Evolutionary conservation across 2,888 invertebrate species (phyloP), one percentile per base, ranked within the genome.

Genomic region (Drosophila aldrichi): DNA sequence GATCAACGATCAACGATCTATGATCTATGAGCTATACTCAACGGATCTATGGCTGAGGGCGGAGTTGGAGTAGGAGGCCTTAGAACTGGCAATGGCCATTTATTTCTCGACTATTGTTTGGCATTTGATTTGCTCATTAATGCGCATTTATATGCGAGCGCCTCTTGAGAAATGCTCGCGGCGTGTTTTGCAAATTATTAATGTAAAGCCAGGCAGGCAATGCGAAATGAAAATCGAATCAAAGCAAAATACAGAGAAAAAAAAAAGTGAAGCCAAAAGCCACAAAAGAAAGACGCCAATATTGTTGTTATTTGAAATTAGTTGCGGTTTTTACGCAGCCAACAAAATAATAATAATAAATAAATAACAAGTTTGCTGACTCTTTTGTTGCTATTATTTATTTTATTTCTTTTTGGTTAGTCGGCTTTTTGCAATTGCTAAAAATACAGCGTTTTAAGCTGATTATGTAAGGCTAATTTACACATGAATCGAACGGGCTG

Each of bases 401-500:
- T 40, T 63, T 22, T 44, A 43, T 62, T 65, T 68, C 36, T 32
- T 20, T 51, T 70, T 68, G 52, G 40, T 69, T 58, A 44, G 29
- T 57, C 70, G 68, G 64, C 66, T 83, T 85, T 84, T 74, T 88
- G 85, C 86, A 83, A 86, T 86, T 88, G 86, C 82, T 86, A 86
- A 88, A 86, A 83, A 85, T 83, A 88, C 65, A 68, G 57, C 69
- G 55, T 43, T 81, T 82, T 82, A 88, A 88, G 80, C 73, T 64
- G 85, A 79, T 86, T 86, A 88, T 88, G 88, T 86, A 86, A 86
- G 84, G 52, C 82, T 82, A 86, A 88, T 88, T 88, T 83, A 86
- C 83, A 88, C 86, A 86, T 88, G 86, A 88, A 80, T 82, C 74
- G 85, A 80, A 66, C 68, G 61, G 48, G 69, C 63, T 72, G 44